These are phyloP conservation scores for Stegastes partitus DNA, from an alignment of 2,113 vertebrate genomes.

Conservation along the genomic window DNA sequence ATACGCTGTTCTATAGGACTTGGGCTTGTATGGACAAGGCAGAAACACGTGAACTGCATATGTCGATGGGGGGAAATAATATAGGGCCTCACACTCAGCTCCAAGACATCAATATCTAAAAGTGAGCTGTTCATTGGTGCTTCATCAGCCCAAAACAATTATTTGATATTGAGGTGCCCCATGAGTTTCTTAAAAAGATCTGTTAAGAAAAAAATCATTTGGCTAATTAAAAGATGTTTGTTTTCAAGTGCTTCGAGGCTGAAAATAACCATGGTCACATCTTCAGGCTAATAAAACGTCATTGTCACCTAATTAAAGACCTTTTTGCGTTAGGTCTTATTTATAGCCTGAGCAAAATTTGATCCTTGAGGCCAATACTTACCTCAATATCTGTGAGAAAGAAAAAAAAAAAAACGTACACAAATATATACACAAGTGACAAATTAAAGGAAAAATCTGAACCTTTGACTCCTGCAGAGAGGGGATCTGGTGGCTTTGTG, in stretches of 20 bases:
- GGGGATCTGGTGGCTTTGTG: no score
- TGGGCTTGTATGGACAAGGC: constrained; percentile 1
- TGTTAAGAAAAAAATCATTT: background rate
- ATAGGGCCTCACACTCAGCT: background rate
- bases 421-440: no score
- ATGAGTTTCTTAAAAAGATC: background rate
- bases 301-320: background rate
- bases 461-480: no score
- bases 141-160: constrained; percentile 1
- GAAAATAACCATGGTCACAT: background rate
- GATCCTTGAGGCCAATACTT: background rate
- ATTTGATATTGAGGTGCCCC: no score
- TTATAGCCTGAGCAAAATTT: background rate
- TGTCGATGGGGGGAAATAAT: constrained; percentile 1
- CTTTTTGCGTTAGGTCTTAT: background rate
- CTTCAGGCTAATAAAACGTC: constrained; percentile 3
- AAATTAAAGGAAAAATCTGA: no score
- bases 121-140: background rate
- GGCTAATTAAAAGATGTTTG: background rate
- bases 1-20: background rate
- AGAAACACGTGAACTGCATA: background rate
- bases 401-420: background rate
- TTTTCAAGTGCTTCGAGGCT: background rate
- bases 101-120: constrained; percentile 2
- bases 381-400: background rate